Conservation (phyloP, 1,140 invertebrate species). For the Sipha flava region DNA sequence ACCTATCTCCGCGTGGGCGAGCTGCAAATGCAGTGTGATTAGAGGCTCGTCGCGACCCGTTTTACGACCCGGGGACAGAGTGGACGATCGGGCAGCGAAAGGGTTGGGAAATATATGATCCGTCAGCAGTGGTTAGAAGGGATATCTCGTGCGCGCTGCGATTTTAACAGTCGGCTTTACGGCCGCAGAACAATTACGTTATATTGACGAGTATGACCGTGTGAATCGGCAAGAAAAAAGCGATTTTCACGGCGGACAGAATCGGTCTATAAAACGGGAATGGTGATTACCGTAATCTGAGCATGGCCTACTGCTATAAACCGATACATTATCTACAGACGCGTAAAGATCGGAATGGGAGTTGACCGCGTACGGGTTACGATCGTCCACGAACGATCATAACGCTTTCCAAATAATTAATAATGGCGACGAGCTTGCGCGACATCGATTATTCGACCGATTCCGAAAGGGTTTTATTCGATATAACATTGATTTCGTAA, state of each 20-base stretch:
- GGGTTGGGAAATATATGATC: neutral
- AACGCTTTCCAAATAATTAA: no score
- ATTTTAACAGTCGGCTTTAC: conserved; percentile 1
- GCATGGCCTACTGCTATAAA: neutral
- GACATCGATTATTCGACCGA: no score
- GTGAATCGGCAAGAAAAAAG: conserved; percentile 7
- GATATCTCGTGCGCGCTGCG: neutral
- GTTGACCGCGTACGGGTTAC: no score
- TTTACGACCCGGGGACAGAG: neutral
- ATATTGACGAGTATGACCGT: neutral
- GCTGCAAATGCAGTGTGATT: no score
- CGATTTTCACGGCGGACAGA: neutral
- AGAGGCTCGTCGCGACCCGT: neutral
- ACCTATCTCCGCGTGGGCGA: no score
- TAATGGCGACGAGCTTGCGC: no score
- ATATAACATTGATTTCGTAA: no score
- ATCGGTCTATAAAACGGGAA: neutral
- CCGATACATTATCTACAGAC: neutral
- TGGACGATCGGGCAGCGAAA: neutral
- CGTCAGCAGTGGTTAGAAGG: no score
- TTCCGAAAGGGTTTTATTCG: no score
- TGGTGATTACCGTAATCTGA: neutral
- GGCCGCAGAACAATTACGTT: neutral
- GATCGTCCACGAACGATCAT: no score
- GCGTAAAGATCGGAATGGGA: no score